Evolutionary conservation across 2,113 vertebrate species (phyloP).

Genomic region (Gasterosteus aculeatus): DNA sequence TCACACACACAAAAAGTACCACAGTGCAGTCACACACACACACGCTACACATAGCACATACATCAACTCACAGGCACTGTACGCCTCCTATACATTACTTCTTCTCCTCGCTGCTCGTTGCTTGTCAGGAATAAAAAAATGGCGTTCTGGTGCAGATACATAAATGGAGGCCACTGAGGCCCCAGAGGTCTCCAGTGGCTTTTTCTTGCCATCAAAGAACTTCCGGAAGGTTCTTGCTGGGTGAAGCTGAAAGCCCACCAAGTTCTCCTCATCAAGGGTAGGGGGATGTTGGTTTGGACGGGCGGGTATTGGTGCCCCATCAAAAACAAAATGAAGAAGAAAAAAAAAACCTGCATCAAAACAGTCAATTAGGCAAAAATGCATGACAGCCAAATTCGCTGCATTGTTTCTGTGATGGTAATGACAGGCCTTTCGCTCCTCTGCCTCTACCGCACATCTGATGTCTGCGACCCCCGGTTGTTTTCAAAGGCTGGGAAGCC

Average conservation of each 20-base stretch:
- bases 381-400: slow-evolving; percentile 79
- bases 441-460: slow-evolving; percentile 66
- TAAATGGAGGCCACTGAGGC: slow-evolving; percentile 75
- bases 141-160: slow-evolving; percentile 64
- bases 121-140: slow-evolving; percentile 68
- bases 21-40: slow-evolving; percentile 49
- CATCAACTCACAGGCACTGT: slow-evolving; percentile 51
- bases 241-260: slow-evolving; percentile 77
- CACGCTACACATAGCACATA: slow-evolving; percentile 42
- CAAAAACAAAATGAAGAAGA: slow-evolving; percentile 61
- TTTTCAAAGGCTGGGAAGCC: slow-evolving; percentile 72
- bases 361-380: slow-evolving; percentile 84
- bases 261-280: slow-evolving; percentile 66
- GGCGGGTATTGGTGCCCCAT: slow-evolving; percentile 58
- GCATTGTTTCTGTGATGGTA: slow-evolving; percentile 79
- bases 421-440: slow-evolving; percentile 73
- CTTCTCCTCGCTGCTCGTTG: slow-evolving; percentile 63
- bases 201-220: slow-evolving; percentile 79
- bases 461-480: slow-evolving; percentile 63
- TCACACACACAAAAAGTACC: slow-evolving; percentile 61
- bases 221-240: slow-evolving; percentile 80
- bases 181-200: slow-evolving; percentile 69
- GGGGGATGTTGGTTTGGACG: slow-evolving; percentile 33
- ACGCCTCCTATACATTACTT: slow-evolving; percentile 61
- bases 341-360: slow-evolving; percentile 70